Percentiles rank a stretch among this genome's conserved stretches.
These are phyloP conservation scores for Apocrypta bakeri DNA, from an alignment of 1,140 invertebrate genomes.

Conservation along the genomic window DNA sequence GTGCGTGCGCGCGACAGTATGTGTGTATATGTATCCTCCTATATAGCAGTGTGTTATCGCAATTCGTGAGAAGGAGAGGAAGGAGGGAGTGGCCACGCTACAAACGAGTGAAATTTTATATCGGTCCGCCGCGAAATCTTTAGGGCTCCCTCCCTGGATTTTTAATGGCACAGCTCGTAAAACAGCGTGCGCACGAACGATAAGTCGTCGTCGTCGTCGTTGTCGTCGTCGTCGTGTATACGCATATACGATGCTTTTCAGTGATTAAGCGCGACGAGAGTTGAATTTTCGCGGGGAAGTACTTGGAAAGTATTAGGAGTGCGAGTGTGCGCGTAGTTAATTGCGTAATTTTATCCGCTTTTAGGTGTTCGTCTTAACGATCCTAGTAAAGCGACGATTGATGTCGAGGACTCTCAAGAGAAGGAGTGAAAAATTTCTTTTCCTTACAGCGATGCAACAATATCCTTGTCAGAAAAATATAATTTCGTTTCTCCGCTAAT, in stretches of 20 bases:
- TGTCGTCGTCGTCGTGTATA: neutral
- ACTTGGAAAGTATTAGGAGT: neutral
- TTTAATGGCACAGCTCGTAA: slow-evolving; percentile 56
- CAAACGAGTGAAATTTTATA: slow-evolving; percentile 36
- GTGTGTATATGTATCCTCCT: no score
- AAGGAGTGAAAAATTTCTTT: neutral
- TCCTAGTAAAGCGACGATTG: no score
- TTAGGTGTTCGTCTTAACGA: slow-evolving; percentile 23
- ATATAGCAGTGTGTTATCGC: slow-evolving; percentile 10
- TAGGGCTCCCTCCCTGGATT: slow-evolving; percentile 35
- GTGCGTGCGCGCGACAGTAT: neutral
- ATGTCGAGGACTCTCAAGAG: no score
- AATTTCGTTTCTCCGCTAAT: neutral
- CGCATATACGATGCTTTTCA: slow-evolving; percentile 20
- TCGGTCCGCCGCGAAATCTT: slow-evolving; percentile 38
- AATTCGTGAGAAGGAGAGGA: neutral
- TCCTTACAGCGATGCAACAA: neutral
- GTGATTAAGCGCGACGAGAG: slow-evolving; percentile 25
- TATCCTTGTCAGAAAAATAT: neutral
- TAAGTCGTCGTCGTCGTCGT: slow-evolving; percentile 50
- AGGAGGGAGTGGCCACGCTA: neutral
- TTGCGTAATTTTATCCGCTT: neutral
- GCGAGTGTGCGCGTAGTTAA: no score
- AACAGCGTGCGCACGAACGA: slow-evolving; percentile 45
- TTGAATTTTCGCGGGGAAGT: neutral